These are phyloP conservation scores for Calosoma granatense DNA, from an alignment of 1,140 invertebrate species.

Conservation along the genomic window DNA sequence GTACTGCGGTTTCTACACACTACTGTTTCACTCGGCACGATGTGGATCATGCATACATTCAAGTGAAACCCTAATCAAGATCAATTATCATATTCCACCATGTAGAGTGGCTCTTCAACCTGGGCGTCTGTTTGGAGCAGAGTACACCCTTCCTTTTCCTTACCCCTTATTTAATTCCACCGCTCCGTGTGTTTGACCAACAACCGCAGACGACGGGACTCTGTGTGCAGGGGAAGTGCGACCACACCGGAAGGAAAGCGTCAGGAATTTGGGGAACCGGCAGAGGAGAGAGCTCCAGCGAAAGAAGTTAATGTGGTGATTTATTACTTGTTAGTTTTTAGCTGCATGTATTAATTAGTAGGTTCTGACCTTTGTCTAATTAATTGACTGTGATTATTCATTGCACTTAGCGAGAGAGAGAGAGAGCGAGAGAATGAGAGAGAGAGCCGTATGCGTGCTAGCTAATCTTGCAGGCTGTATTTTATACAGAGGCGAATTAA, in stretches of 20 bases:
- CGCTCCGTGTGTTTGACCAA: background rate
- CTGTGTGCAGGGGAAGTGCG: background rate
- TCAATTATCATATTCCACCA: constrained; percentile 5
- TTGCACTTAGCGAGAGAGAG: too few relatives aligned
- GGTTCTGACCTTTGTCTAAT: background rate
- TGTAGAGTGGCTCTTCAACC: background rate
- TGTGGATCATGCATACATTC: too few relatives aligned
- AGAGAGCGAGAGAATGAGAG: too few relatives aligned
- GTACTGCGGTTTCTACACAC: too few relatives aligned
- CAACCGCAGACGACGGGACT: background rate
- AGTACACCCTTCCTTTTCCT: background rate
- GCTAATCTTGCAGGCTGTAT: too few relatives aligned
- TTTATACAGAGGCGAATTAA: too few relatives aligned
- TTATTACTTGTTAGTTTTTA: background rate
- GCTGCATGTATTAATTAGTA: background rate
- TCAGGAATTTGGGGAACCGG: too few relatives aligned
- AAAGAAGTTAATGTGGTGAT: background rate
- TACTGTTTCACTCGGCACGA: too few relatives aligned
- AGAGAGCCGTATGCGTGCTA: too few relatives aligned
- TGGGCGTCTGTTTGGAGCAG: background rate
- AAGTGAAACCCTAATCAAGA: constrained; percentile 6
- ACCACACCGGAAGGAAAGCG: background rate
- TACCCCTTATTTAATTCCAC: background rate
- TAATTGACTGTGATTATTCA: too few relatives aligned
- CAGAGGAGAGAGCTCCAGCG: background rate